phyloP scores from a whole-genome alignment of 2,113 vertebrate genomes.

The Paedocypris sp. region DNA sequence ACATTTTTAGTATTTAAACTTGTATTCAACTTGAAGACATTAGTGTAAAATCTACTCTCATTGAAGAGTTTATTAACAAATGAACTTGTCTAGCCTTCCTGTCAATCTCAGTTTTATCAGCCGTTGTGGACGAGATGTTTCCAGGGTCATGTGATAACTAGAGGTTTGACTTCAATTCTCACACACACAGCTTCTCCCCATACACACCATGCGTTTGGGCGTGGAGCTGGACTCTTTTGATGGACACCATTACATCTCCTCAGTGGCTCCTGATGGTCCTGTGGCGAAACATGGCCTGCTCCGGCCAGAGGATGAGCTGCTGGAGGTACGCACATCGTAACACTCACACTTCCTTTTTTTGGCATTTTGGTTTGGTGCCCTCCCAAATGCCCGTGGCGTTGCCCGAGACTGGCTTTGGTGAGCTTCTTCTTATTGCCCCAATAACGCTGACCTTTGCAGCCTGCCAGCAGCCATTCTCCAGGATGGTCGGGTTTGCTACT shows the following conservation, averaged over 20 bases:
- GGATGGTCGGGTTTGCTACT: constrained; percentile 32
- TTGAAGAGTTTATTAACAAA: no score
- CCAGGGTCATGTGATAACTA: no score
- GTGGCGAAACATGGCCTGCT: constrained; percentile 67
- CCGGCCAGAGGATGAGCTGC: constrained; percentile 83
- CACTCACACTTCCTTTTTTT: neutral
- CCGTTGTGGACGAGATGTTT: no score
- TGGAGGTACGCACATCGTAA: constrained; percentile 69
- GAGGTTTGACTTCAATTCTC: no score
- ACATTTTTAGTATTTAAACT: no score
- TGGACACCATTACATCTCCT: constrained; percentile 93
- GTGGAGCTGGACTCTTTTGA: constrained; percentile 90
- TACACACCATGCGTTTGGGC: constrained; percentile 85
- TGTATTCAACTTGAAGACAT: no score
- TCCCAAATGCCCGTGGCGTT: constrained; percentile 13
- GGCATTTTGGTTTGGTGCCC: constrained; percentile 11
- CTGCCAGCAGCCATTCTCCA: constrained; percentile 34
- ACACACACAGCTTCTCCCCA: constrained; percentile 70
- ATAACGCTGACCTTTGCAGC: constrained; percentile 39
- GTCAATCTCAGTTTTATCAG: no score
- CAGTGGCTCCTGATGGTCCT: constrained; percentile 75
- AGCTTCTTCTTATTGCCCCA: constrained; percentile 22
- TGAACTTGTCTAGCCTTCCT: no score
- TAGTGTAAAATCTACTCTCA: no score
- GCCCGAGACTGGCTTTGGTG: constrained; percentile 19